A percentile compares a stretch with the other conserved stretches of the same genome.
Conservation (phyloP, 2,888 invertebrate species). For the Xestoiulus laeticollis region DNA sequence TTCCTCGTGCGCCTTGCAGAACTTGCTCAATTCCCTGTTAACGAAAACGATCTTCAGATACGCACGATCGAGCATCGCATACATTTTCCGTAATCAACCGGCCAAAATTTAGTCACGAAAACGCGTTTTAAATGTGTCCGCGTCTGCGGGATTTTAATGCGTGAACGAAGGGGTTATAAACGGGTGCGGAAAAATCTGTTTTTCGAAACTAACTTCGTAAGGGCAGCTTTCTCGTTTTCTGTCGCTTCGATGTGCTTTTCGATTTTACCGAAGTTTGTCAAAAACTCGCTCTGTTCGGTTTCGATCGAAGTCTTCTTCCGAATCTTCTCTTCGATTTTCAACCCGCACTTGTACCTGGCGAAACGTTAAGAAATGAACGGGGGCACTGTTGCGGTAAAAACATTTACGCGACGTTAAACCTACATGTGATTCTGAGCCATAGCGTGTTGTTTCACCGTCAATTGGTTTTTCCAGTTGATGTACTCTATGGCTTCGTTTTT, state of each 20-base stretch:
- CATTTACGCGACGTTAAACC: conserved; percentile 55
- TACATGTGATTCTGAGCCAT: conserved; percentile 76
- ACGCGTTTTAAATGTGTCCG: too few species aligned
- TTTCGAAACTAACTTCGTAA: conserved; percentile 45
- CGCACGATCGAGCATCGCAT: too few species aligned
- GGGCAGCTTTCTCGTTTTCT: not conserved
- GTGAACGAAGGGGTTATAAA: too few species aligned
- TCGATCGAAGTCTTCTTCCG: not conserved
- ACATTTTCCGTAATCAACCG: too few species aligned
- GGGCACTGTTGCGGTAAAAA: not conserved
- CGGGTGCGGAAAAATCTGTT: too few species aligned
- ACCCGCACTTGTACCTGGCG: not conserved
- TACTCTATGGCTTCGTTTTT: conserved; percentile 81
- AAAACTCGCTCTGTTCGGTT: conserved; percentile 44
- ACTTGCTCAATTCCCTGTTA: conserved; percentile 61
- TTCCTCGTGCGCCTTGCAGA: conserved; percentile 61
- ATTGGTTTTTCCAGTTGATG: conserved; percentile 81
- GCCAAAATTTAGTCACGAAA: too few species aligned
- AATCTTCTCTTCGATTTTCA: not conserved
- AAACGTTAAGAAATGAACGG: not conserved
- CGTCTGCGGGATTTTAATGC: too few species aligned
- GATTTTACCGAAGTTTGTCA: conserved; percentile 57
- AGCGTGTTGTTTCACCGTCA: conserved; percentile 75
- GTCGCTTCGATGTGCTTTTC: conserved; percentile 64
- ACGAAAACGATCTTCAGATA: not conserved